Conservation (phyloP, 2,888 invertebrate genomes). For the Caenorhabditis sp. region DNA sequence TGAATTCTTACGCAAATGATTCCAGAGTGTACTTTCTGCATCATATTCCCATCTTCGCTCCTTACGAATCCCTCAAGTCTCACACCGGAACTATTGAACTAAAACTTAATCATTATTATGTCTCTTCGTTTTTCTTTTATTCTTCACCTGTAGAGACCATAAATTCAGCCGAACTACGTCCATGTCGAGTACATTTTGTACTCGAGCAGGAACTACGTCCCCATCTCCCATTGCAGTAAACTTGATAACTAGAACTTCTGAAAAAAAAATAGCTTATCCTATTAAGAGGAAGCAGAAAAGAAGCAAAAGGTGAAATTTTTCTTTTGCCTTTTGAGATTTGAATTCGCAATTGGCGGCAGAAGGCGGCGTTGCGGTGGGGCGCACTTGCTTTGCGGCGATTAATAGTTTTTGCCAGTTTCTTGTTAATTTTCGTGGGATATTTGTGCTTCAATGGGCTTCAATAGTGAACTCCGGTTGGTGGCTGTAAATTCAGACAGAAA, state of each 20-base stretch:
- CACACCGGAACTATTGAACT: constrained; percentile 34
- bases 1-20: constrained; percentile 45
- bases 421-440: too few species aligned
- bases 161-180: constrained; percentile 49
- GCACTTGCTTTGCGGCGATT: background rate
- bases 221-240: constrained; percentile 38
- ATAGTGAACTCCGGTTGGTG: too few species aligned
- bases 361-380: background rate
- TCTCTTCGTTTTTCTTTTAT: background rate
- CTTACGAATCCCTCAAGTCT: constrained; percentile 50
- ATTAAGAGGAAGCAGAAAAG: background rate
- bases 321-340: background rate
- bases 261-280: background rate
- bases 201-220: constrained; percentile 40
- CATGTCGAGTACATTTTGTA: constrained; percentile 65
- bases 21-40: constrained; percentile 53
- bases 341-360: constrained; percentile 40
- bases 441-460: too few species aligned
- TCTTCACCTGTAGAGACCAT: constrained; percentile 58
- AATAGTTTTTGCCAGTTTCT: background rate
- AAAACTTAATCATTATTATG: constrained; percentile 5
- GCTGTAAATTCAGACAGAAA: too few species aligned
- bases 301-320: background rate
- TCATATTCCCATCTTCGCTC: constrained; percentile 42
- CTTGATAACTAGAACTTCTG: background rate